Conservation (phyloP, 2,888 invertebrate species). For the Julus scanicus region DNA sequence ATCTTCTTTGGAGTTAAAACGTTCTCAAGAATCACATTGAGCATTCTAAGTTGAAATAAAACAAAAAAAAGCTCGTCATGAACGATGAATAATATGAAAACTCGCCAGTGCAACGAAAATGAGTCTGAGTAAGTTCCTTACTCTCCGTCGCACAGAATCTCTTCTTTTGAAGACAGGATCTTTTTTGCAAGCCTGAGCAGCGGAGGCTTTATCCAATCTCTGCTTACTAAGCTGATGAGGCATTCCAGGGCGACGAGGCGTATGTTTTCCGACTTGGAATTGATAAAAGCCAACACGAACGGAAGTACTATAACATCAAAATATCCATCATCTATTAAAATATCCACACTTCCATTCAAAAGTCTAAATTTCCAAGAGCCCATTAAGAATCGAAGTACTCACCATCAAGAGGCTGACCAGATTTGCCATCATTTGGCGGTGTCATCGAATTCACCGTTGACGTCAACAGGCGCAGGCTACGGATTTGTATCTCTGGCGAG, state of each 20-base stretch:
- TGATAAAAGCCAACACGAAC: neutral
- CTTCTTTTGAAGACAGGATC: neutral
- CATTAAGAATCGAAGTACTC: neutral
- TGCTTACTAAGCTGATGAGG: neutral
- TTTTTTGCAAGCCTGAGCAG: neutral
- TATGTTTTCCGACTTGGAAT: neutral
- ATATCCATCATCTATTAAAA: too few species aligned
- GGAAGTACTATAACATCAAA: neutral
- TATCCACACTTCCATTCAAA: too few species aligned
- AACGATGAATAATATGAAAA: neutral
- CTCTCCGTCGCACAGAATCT: conserved; percentile 9
- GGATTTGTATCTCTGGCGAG: neutral
- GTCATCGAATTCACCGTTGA: neutral
- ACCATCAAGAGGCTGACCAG: neutral
- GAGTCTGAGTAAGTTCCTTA: neutral
- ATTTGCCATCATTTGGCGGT: neutral
- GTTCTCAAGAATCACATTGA: neutral
- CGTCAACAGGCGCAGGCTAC: neutral
- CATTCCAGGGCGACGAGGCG: neutral
- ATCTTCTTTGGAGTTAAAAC: neutral
- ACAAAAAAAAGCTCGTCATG: neutral
- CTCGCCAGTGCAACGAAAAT: neutral
- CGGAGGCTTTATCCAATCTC: neutral
- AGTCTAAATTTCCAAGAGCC: neutral
- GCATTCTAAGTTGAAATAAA: neutral